A percentile compares a stretch with the other conserved stretches of the same genome.
phyloP scores from a whole-genome alignment of 1,140 invertebrate genomes.

The Listronotus oregonensis region DNA sequence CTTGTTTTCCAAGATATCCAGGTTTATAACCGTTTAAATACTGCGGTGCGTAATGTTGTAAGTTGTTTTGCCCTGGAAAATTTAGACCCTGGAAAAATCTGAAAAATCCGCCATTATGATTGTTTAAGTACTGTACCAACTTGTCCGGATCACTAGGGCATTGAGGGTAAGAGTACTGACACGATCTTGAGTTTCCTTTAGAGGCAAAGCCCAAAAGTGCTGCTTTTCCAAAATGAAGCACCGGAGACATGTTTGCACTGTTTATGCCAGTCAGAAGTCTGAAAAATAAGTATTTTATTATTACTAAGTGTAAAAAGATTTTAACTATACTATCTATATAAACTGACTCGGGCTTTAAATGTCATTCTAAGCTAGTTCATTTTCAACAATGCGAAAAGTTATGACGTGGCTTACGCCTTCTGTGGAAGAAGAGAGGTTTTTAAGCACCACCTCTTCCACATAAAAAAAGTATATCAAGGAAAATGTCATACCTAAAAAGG shows the following conservation, averaged over 20 bases:
- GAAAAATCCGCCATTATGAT: conserved; percentile 84
- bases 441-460: too few relatives aligned
- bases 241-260: conserved; percentile 60
- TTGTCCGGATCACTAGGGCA: conserved; percentile 75
- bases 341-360: too few relatives aligned
- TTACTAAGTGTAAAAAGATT: too few relatives aligned
- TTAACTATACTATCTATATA: too few relatives aligned
- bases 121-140: conserved; percentile 79
- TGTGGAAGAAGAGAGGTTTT: too few relatives aligned
- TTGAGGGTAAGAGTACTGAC: conserved; percentile 68
- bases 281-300: conserved; percentile 40
- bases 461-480: too few relatives aligned
- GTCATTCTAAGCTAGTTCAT: too few relatives aligned
- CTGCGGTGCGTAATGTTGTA: conserved; percentile 30
- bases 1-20: conserved; percentile 7
- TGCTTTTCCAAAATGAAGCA: conserved; percentile 73
- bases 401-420: too few relatives aligned
- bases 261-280: conserved; percentile 60
- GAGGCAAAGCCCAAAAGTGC: conserved; percentile 71
- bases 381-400: too few relatives aligned
- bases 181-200: conserved; percentile 64
- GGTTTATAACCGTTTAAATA: conserved; percentile 20
- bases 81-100: conserved; percentile 68
- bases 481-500: too few relatives aligned
- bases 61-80: neutral